Evolutionary conservation across 2,888 invertebrate genomes (phyloP), one percentile per base, ranked within the genome.

Genomic region (Limnephilus rhombicus): DNA sequence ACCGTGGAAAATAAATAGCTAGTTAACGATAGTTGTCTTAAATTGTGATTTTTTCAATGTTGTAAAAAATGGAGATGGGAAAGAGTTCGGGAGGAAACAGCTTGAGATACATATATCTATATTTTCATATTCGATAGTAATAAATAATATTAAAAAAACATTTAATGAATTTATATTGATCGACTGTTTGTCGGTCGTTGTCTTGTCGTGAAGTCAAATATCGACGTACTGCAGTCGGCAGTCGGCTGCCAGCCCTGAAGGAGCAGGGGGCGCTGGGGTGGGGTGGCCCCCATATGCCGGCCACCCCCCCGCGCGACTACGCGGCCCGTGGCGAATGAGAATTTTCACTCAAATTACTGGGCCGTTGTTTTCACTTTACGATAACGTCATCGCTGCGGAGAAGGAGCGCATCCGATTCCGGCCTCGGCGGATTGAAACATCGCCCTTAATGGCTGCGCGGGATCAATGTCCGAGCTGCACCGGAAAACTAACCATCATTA

Each of bases 341-440:
- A 86, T 86, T 86, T 86, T 86, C 86, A 86, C 86, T 86, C 86
- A 86, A 86, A 86, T 86, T 86, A 86, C 86, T 86, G 86, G 68
- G 86, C 86, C 86, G 86, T 86, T 86, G 86, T 86, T 86, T 86
- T 86, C 86, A 86, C 86, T 86, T 86, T 86, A 86, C 86, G 86
- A 49, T 86, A 86, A 86, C 86, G 86, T 86, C 86, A 86, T 86
- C 86, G 86, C 86, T 24, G 29, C 45, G 45, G 37, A 41, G 86
- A 49, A 86, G 29, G 45, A 29, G 86, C 86, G 45, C 45, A 86
- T 45, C 86, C 41, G 41, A 86, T n/a, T 29, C 37, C 45, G 86
- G 68, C 68, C 68, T 15, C 68, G 24, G 68, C 11, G 68, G 68
- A 68, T 68, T 68, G 68, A 68, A 68, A 68, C 68, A 68, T 68